Evolutionary conservation across 2,113 vertebrate genomes (phyloP).

Genomic region (Heloderma charlesbogerti): DNA sequence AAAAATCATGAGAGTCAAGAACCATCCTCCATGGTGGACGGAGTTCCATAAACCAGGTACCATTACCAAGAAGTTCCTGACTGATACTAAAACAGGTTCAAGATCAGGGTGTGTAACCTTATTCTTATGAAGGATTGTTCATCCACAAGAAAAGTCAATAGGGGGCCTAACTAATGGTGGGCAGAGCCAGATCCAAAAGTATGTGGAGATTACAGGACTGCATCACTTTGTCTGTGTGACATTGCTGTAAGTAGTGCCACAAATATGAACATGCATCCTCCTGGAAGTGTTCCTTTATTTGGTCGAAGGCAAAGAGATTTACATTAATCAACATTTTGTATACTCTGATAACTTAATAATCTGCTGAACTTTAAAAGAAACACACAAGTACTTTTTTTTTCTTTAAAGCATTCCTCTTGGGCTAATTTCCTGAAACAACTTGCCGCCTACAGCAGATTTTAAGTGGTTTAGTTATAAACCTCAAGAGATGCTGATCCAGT

Average conservation of each 20-base stretch:
- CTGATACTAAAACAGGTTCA: too few species aligned
- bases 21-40: too few species aligned
- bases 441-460: slow-evolving; percentile 20
- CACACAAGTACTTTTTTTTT: background rate
- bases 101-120: too few species aligned
- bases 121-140: too few species aligned
- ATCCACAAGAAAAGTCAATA: too few species aligned
- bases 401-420: background rate
- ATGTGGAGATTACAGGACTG: too few species aligned
- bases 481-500: background rate
- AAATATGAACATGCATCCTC: background rate
- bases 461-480: slow-evolving; percentile 29
- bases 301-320: fast-evolving
- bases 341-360: slow-evolving; percentile 2
- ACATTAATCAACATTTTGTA: background rate
- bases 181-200: too few species aligned
- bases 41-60: too few species aligned
- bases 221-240: too few species aligned
- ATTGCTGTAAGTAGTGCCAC: background rate
- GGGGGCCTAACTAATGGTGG: too few species aligned
- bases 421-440: slow-evolving; percentile 1
- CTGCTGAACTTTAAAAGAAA: background rate
- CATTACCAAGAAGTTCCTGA: too few species aligned
- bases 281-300: background rate
- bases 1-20: too few species aligned